Evolutionary conservation across 1,140 invertebrate species (phyloP).

Genomic region (Saccostrea glomerata): DNA sequence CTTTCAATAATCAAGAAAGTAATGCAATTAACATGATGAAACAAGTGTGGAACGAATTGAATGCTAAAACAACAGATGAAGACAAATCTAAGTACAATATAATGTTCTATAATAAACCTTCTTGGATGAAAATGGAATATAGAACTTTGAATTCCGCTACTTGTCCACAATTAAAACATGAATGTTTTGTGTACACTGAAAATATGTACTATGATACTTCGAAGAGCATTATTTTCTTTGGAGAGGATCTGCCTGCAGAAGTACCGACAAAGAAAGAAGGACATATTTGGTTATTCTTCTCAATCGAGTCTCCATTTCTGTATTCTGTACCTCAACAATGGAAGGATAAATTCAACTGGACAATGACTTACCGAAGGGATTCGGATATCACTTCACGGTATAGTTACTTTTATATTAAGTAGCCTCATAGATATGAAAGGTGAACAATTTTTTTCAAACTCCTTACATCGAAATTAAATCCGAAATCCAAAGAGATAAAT

Average conservation of each 20-base stretch:
- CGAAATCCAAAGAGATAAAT: too few relatives aligned
- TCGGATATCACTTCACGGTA: slow-evolving; percentile 57
- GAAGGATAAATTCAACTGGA: slow-evolving; percentile 65
- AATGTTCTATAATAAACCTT: not conserved
- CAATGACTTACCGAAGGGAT: slow-evolving; percentile 67
- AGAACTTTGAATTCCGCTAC: not conserved
- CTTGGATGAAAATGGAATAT: not conserved
- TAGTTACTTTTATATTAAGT: too few relatives aligned
- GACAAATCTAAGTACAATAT: not conserved
- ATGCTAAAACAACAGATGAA: too few relatives aligned
- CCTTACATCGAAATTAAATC: too few relatives aligned
- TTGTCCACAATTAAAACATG: not conserved
- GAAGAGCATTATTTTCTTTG: not conserved
- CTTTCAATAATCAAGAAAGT: too few relatives aligned
- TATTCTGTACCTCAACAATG: slow-evolving; percentile 15
- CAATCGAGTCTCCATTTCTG: not conserved
- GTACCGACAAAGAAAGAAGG: not conserved
- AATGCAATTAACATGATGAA: too few relatives aligned
- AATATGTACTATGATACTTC: not conserved
- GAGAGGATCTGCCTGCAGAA: not conserved
- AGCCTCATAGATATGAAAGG: too few relatives aligned
- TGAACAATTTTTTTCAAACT: too few relatives aligned
- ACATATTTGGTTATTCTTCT: not conserved
- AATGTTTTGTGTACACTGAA: not conserved
- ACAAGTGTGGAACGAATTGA: too few relatives aligned